Evolutionary conservation across 30 jellyfish, hydroid and myxozoan genomes (phyloP).

Genomic region (Aurelia coerulea): DNA sequence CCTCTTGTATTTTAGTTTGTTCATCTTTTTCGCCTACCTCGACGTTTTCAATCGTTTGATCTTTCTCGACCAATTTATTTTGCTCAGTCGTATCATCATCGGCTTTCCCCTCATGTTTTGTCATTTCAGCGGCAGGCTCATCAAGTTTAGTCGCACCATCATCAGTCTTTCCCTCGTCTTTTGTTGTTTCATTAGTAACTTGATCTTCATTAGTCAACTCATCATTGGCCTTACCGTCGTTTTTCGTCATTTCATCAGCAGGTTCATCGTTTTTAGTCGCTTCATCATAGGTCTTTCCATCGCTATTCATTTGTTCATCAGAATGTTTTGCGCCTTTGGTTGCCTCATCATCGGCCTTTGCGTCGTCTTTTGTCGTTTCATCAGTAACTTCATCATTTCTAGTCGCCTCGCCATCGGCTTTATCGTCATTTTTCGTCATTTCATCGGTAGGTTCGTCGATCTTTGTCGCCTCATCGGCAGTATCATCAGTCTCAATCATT

Average conservation of each 20-base stretch:
- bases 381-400: neutral
- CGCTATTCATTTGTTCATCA: neutral
- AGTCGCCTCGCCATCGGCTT: neutral
- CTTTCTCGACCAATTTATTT: slow-evolving; percentile 5
- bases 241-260: no score
- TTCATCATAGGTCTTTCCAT: neutral
- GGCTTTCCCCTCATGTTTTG: neutral
- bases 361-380: neutral
- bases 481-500: neutral
- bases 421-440: neutral
- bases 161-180: neutral
- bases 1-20: no score
- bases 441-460: no score
- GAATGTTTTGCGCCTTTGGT: no score
- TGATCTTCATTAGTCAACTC: no score
- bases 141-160: neutral
- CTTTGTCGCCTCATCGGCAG: no score
- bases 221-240: no score
- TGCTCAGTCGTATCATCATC: neutral
- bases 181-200: neutral
- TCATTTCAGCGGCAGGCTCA: neutral
- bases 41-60: neutral
- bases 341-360: neutral
- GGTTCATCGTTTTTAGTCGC: no score
- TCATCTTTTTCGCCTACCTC: neutral